Evolutionary conservation across 2,797 vertebrate species (phyloP).

Genomic region (Micrastur ruficollis): DNA sequence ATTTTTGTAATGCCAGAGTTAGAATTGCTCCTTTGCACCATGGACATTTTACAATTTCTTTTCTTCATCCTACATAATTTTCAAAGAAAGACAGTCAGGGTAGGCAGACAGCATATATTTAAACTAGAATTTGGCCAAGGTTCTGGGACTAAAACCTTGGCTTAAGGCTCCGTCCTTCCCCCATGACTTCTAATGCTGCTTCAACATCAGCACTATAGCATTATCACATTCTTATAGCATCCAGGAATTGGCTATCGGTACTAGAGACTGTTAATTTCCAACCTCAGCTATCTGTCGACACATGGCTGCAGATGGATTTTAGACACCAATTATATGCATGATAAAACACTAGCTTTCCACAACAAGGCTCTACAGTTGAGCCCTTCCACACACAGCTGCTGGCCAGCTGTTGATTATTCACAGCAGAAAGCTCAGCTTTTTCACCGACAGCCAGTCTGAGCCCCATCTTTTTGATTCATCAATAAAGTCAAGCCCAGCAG

Average conservation of each 20-base stretch:
- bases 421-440: background rate
- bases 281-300: background rate
- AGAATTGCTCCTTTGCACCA: background rate
- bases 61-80: background rate
- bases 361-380: background rate
- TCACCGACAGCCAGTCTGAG: background rate
- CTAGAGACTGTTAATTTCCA: background rate
- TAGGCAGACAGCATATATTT: background rate
- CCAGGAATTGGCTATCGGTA: background rate
- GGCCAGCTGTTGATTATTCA: background rate
- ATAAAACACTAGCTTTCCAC: background rate
- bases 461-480: background rate
- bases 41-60: background rate
- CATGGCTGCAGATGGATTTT: slow-evolving; percentile 2
- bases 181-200: background rate
- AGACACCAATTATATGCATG: background rate
- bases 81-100: background rate
- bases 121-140: background rate
- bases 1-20: background rate
- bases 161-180: background rate
- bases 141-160: background rate
- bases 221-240: background rate
- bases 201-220: background rate
- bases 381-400: background rate
- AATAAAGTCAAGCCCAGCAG: background rate